Percentiles rank a stretch among this genome's conserved stretches.
phyloP scores from a whole-genome alignment of 2,888 invertebrate genomes.

The Microctonus brassicae region DNA sequence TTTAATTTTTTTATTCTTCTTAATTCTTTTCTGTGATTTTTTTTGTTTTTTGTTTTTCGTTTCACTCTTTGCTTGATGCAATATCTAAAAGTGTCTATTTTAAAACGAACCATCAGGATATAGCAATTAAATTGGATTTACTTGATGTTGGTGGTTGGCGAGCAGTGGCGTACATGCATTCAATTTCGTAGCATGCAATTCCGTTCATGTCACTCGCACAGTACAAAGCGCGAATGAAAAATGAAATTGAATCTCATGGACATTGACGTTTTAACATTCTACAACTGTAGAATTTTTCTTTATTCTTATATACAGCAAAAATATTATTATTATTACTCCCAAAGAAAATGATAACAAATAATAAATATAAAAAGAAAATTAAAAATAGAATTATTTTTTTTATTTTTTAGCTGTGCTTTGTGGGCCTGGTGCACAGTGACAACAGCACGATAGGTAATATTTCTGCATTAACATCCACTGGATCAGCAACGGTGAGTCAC shows the following conservation, averaged over 20 bases:
- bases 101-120: slow-evolving; percentile 17
- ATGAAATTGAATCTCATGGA: slow-evolving; percentile 33
- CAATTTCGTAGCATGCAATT: slow-evolving; percentile 45
- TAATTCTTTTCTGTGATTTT: neutral
- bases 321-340: neutral
- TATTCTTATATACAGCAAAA: neutral
- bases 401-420: slow-evolving; percentile 60
- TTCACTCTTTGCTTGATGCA: neutral
- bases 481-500: slow-evolving; percentile 54
- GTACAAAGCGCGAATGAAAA: slow-evolving; percentile 31
- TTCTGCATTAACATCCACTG: slow-evolving; percentile 49
- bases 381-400: neutral
- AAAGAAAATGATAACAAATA: neutral
- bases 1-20: neutral
- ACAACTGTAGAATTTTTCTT: slow-evolving; percentile 1
- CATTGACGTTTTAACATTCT: slow-evolving; percentile 27
- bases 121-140: slow-evolving; percentile 46
- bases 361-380: neutral
- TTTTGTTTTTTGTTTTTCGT: neutral
- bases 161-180: slow-evolving; percentile 7
- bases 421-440: slow-evolving; percentile 61
- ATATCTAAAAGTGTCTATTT: slow-evolving; percentile 45
- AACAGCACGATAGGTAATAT: slow-evolving; percentile 60
- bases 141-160: slow-evolving; percentile 1
- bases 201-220: slow-evolving; percentile 43